A percentile compares a stretch with the other conserved stretches of the same genome.
Conservation (phyloP, 1,140 invertebrate genomes). For the Scaptomyza pallida region DNA sequence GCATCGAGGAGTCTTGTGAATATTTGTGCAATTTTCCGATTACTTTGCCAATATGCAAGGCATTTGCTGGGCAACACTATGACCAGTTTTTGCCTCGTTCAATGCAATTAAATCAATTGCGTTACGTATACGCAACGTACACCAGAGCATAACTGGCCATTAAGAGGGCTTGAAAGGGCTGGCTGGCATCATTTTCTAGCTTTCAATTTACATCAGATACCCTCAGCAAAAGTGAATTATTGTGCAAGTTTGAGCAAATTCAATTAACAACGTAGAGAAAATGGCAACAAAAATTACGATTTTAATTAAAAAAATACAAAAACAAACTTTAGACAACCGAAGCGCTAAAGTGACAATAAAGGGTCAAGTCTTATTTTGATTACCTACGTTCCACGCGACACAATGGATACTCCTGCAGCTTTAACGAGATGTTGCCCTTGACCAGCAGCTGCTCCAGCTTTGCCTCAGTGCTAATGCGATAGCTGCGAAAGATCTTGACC, state of each 20-base stretch:
- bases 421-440: conserved; percentile 77
- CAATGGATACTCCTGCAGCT: conserved; percentile 69
- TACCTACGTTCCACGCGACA: conserved; percentile 63
- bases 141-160: conserved; percentile 15
- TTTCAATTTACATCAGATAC: conserved; percentile 48
- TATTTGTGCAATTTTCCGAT: conserved; percentile 19
- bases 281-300: conserved; percentile 62
- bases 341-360: background rate
- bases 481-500: conserved; percentile 72
- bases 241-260: conserved; percentile 61
- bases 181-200: conserved; percentile 32
- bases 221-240: conserved; percentile 55
- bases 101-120: conserved; percentile 66
- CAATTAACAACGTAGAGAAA: conserved; percentile 59
- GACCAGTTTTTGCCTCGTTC: background rate
- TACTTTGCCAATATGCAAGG: conserved; percentile 20
- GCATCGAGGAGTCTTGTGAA: background rate
- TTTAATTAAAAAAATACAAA: conserved; percentile 72
- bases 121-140: conserved; percentile 57
- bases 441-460: conserved; percentile 58
- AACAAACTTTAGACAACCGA: conserved; percentile 5
- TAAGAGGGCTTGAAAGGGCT: conserved; percentile 6
- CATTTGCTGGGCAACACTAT: conserved; percentile 21
- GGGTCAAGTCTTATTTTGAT: conserved; percentile 11
- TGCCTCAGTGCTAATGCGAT: conserved; percentile 65